Evolutionary conservation across 1,140 invertebrate genomes (phyloP), one percentile per base, ranked within the genome.

Genomic region (Alviniconcha marisindica): DNA sequence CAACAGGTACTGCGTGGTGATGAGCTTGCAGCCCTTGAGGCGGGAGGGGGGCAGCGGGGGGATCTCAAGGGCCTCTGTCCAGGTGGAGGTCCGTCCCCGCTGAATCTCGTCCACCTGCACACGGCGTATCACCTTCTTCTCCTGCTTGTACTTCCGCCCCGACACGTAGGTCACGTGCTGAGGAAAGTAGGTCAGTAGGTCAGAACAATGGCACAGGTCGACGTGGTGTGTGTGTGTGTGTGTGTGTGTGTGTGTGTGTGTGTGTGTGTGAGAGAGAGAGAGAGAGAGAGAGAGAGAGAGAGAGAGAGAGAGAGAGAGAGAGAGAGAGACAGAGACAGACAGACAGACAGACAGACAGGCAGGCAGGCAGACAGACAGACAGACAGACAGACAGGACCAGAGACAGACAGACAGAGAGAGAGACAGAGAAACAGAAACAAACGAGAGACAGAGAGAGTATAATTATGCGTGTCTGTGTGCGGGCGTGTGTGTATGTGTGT

Each of bases 41-140:
- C 84, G 78, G 15, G 86, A 85, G 10, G 86, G 86, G 24, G 86
- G 86, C 14, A 87, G 82, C 7, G 86, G 82, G 24, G 86, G 86
- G 18, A 87, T 84, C 42, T 66, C 36, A 12, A 87, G 69, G 0
- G 63, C 44, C 12, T 87, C 86, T 5, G 69, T 81, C 86, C 86
- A 87, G 4, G 79, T 69, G 74, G 56, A 74, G 21, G 60, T 80
- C 54, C 82, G 77, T 14, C 86, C 84, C 0, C 77, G 54, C 14
- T 76, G 81, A 24, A 87, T 80, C 15, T 81, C 77, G n/a, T 85
- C 86, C 48, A 54, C 31, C 48, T 83, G 66, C 18, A 84, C 48
- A 33, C 81, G 83, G 12, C 60, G 60, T 3, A 87, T 79, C 4
- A 85, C 83, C 51, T 87, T 87, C 66, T 84, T 87, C 79, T 87